Percentiles rank a stretch among this genome's conserved stretches.
Evolutionary conservation across 2,888 invertebrate species (phyloP).

Genomic region (Nomada flava): DNA sequence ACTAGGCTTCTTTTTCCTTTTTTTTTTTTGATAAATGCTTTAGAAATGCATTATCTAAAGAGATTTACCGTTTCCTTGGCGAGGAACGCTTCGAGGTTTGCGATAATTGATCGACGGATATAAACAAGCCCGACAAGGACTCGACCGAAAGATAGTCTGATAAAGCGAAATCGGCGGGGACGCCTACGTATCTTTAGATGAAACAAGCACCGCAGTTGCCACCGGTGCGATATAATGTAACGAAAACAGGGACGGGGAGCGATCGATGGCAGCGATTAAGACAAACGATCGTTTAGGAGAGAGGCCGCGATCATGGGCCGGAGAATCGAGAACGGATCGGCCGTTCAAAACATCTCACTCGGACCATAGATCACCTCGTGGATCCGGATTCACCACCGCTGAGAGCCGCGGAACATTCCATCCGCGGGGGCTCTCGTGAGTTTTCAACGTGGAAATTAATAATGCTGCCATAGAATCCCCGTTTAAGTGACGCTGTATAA

Average conservation of each 20-base stretch:
- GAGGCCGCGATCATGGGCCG: conserved; percentile 68
- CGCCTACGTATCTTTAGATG: conserved; percentile 47
- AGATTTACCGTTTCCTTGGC: not conserved
- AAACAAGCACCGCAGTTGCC: conserved; percentile 68
- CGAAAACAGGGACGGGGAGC: conserved; percentile 59
- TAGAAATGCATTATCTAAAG: not conserved
- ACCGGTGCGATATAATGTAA: conserved; percentile 66
- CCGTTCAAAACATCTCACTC: conserved; percentile 83
- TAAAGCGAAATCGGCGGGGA: conserved; percentile 33
- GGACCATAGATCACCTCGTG: conserved; percentile 80
- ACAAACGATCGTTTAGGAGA: conserved; percentile 82
- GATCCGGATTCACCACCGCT: conserved; percentile 72
- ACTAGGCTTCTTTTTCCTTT: not conserved
- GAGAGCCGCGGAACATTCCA: conserved; percentile 72
- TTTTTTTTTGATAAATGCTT: no score
- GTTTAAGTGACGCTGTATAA: conserved; percentile 71
- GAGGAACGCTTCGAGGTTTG: not conserved
- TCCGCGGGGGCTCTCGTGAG: conserved; percentile 67
- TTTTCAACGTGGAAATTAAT: conserved; percentile 80
- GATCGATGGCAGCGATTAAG: conserved; percentile 81
- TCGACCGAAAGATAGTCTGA: conserved; percentile 28
- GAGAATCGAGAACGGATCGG: conserved; percentile 81
- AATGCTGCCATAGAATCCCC: conserved; percentile 66
- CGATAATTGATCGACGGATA: conserved; percentile 36
- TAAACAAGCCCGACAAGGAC: conserved; percentile 42